Base-by-base conservation (phyloP, 2,113 vertebrate genomes). In the Axis porcinus region DNA sequence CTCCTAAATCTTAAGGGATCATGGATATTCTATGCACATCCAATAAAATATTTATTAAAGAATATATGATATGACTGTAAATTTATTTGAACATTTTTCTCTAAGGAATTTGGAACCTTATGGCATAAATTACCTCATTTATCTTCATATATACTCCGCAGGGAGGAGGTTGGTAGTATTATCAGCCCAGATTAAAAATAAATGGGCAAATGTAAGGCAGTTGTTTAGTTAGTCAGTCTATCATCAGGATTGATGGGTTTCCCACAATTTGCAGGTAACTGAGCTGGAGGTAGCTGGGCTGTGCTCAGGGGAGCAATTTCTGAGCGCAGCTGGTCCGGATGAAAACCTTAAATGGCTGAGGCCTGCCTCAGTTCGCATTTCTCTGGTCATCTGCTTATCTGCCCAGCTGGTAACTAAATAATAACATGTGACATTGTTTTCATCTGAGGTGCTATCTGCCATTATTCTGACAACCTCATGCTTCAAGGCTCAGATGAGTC, bases 31-130 rank as follows among this genome's bases (percentile, higher is more conserved):
- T 86, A 47, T 97, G 91, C 30, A 97, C 21, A 96, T 52, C 47
- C 47, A 91, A 93, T 97, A 78, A 97, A 98, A 97, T 94, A 97
- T 97, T 97, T 98, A 97, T 96, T 97, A 97, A 95, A 93, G 67
- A 95, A 94, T 93, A 89, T 96, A 81, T 85, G 87, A 97, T 96
- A 95, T 95, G 60, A 93, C n/a, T 91, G 28, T 96, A 96, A 91
- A 97, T 98, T 97, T 97, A 97, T 92, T 95, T 95, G 92, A 97
- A 85, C 60, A 70, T 95, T 96, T 96, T 96, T 94, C 16, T 90
- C 67, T 64, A 78, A 92, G 67, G 36, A 96, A 70, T 84, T 97
- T 94, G 97, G 74, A 94, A 86, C 33, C 23, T 74, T 70, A 82
- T 96, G 67, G 27, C 14, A 86, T 93, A 91, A 94, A 76, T 96